Evolutionary conservation across 2,797 vertebrate genomes (phyloP).

Genomic region (Hybognathus amarus): DNA sequence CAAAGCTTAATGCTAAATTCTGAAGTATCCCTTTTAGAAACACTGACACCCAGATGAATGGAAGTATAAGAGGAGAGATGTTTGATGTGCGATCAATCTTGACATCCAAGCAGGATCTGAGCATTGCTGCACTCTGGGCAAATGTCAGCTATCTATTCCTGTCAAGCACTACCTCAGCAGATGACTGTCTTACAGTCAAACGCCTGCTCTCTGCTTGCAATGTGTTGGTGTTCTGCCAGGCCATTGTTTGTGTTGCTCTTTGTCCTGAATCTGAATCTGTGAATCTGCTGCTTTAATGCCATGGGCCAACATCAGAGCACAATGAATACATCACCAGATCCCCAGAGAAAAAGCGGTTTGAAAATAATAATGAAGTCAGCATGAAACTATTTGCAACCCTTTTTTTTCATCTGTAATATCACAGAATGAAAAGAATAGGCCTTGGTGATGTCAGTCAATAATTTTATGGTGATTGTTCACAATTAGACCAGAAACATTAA

Average conservation of each 20-base stretch:
- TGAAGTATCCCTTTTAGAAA: neutral
- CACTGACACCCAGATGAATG: neutral
- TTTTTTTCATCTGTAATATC: neutral
- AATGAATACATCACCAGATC: slow-evolving; percentile 6
- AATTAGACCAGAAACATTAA: neutral
- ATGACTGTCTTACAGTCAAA: slow-evolving; percentile 1
- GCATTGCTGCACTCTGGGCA: slow-evolving; percentile 6
- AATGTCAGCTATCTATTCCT: slow-evolving; percentile 10
- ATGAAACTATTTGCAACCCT: neutral
- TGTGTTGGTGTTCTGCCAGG: neutral
- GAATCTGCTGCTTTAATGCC: slow-evolving; percentile 7
- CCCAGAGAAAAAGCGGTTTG: neutral
- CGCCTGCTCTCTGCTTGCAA: neutral
- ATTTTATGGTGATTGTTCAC: neutral
- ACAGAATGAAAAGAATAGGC: neutral
- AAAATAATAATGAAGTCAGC: neutral
- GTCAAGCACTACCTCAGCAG: neutral
- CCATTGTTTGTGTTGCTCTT: neutral
- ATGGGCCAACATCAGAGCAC: neutral
- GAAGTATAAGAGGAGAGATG: neutral
- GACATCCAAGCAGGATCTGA: slow-evolving; percentile 11
- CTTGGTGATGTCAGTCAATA: neutral
- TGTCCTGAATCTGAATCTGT: too few species aligned
- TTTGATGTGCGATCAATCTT: neutral
- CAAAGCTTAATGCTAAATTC: too few species aligned